These are phyloP conservation scores for Chelonoidis abingdonii DNA, from an alignment of 2,113 vertebrate genomes.

Conservation along the genomic window DNA sequence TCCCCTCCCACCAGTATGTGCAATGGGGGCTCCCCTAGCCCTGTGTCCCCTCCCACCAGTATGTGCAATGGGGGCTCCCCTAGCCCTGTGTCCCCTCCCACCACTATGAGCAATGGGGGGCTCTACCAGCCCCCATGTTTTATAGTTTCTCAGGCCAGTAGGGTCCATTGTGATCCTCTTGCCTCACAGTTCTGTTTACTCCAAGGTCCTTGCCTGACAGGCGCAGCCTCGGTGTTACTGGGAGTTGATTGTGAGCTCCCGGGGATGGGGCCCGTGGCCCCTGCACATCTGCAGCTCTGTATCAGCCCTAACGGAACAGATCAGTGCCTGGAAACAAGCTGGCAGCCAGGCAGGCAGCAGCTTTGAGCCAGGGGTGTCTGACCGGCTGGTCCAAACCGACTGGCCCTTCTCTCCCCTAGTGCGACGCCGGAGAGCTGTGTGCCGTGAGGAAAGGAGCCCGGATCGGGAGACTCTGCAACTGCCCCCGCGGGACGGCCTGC, in stretches of 20 bases:
- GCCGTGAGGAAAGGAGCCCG: slow-evolving; percentile 82
- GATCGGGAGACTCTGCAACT: slow-evolving; percentile 83
- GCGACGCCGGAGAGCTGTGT: slow-evolving; percentile 78
- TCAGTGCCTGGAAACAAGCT: no score
- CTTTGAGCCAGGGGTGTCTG: not conserved
- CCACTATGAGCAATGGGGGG: no score
- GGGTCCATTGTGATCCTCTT: not conserved
- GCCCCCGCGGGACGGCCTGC: slow-evolving; percentile 80
- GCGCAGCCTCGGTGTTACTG: no score
- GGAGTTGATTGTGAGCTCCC: not conserved
- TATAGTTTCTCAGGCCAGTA: not conserved
- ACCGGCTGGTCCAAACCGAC: accelerated
- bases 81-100: no score
- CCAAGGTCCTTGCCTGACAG: no score
- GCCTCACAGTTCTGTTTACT: not conserved
- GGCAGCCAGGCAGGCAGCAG: not conserved
- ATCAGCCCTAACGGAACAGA: not conserved
- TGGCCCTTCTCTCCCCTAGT: slow-evolving; percentile 61
- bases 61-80: no score
- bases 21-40: no score
- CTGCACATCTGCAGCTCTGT: no score
- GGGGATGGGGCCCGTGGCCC: no score
- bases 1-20: no score
- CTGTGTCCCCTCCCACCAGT: no score
- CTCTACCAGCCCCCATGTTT: no score